phyloP scores from a whole-genome alignment of 1,140 invertebrate genomes.

The Zaprionus vittiger region DNA sequence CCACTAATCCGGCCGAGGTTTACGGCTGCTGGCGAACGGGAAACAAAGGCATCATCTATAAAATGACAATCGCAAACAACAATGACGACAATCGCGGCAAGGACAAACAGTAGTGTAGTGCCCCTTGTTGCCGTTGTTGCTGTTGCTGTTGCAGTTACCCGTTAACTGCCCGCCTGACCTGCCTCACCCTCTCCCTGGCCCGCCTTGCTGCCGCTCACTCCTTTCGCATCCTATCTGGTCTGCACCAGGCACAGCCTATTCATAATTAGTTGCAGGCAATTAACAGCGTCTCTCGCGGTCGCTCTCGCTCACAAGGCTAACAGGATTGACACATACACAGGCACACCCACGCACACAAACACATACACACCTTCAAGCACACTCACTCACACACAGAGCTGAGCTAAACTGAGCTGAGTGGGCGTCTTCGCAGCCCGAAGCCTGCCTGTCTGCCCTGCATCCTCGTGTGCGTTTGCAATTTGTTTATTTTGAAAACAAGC shows the following conservation, averaged over 20 bases:
- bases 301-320: conserved; percentile 61
- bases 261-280: conserved; percentile 82
- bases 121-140: not conserved
- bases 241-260: conserved; percentile 49
- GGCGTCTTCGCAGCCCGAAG: conserved; percentile 31
- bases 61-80: conserved; percentile 82
- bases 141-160: not conserved
- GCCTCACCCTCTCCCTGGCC: not conserved
- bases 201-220: conserved; percentile 47
- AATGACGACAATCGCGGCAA: conserved; percentile 80
- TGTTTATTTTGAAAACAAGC: conserved; percentile 81
- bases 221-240: conserved; percentile 46
- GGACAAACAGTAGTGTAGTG: conserved; percentile 74
- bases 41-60: conserved; percentile 80
- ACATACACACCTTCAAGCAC: not conserved
- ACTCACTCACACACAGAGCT: not conserved
- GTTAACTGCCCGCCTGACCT: conserved; percentile 23
- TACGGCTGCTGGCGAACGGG: conserved; percentile 49
- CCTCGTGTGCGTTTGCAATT: conserved; percentile 64
- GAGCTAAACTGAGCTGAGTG: not conserved
- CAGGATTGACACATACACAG: not conserved
- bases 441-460: not conserved
- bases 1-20: conserved; percentile 82
- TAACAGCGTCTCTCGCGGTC: conserved; percentile 68
- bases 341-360: not conserved